A percentile compares a stretch with the other conserved stretches of the same genome.
These are phyloP conservation scores for Cyphomyrmex costatus DNA, from an alignment of 1,140 invertebrate species.

Conservation along the genomic window DNA sequence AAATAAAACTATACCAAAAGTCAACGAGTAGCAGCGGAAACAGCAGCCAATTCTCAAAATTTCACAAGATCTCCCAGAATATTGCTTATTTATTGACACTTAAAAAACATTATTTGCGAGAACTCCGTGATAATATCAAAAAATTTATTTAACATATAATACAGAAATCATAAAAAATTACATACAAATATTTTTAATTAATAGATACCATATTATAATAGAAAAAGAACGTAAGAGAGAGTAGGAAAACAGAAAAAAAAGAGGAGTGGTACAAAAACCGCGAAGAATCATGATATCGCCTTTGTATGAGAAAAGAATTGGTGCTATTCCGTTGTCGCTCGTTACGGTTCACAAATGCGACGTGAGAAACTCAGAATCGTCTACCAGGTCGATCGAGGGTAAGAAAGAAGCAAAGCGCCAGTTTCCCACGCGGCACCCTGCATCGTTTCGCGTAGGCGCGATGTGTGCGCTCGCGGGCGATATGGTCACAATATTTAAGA, in stretches of 20 bases:
- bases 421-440: constrained; percentile 80
- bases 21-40: constrained; percentile 9
- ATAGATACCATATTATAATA: background rate
- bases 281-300: constrained; percentile 18
- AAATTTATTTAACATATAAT: background rate
- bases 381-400: constrained; percentile 43
- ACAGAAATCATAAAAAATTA: background rate
- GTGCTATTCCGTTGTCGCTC: constrained; percentile 5
- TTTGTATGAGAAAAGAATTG: constrained; percentile 31
- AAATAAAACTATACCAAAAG: constrained; percentile 42
- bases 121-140: background rate
- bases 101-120: background rate
- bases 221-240: background rate
- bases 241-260: background rate
- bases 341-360: constrained; percentile 38
- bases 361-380: constrained; percentile 48
- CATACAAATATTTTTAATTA: background rate
- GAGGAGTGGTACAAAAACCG: constrained; percentile 1
- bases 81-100: background rate
- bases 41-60: background rate
- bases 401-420: constrained; percentile 37
- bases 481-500: constrained; percentile 78
- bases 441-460: constrained; percentile 36
- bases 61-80: background rate
- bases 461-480: constrained; percentile 15